These are phyloP conservation scores for Tupaia chinensis DNA, from an alignment of 2,113 vertebrate species.

Conservation along the genomic window DNA sequence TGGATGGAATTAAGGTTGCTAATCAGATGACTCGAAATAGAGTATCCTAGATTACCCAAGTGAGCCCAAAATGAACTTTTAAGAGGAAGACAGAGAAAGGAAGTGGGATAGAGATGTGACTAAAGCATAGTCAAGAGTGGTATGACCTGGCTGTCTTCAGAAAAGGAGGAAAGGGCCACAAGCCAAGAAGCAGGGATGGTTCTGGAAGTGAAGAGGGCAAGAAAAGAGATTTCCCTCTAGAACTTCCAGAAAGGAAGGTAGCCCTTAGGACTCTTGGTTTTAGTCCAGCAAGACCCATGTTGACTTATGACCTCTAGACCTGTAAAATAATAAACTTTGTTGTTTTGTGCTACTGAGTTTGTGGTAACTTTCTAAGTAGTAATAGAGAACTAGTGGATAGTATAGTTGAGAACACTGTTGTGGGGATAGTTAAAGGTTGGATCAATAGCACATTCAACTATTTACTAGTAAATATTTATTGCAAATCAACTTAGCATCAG, in stretches of 20 bases:
- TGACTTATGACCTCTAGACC: neutral
- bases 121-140: neutral
- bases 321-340: neutral
- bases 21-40: neutral
- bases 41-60: neutral
- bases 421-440: neutral
- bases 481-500: neutral
- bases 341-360: neutral
- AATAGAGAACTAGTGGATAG: neutral
- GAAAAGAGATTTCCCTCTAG: neutral
- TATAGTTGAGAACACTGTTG: neutral
- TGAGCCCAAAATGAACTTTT: neutral
- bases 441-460: neutral
- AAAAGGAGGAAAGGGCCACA: neutral
- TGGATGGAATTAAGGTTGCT: neutral
- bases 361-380: neutral
- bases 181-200: neutral
- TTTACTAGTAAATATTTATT: constrained; percentile 23
- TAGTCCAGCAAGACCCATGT: neutral
- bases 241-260: neutral
- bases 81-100: neutral
- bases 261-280: neutral
- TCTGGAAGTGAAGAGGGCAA: neutral
- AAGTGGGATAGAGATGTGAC: no score
- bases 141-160: neutral